Base-by-base conservation (phyloP, 2,888 invertebrate species). In the Protodeltote pygarga region DNA sequence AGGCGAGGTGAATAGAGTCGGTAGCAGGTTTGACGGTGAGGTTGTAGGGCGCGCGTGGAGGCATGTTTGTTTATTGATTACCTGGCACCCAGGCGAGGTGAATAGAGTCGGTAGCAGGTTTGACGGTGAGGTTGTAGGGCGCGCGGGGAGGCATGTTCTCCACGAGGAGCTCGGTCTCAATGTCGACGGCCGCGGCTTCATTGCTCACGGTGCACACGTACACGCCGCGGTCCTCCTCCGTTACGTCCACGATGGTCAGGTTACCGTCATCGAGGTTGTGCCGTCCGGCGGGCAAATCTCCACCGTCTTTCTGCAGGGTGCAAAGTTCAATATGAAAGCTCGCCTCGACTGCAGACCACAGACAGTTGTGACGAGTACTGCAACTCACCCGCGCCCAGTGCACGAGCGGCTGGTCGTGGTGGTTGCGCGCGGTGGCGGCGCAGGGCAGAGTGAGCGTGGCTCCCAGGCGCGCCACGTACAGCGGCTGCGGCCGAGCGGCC, bases 141-240 rank as follows among this genome's bases (percentile, higher is more conserved):
- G 98, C 97, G 73, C 97, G 95, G n/a, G 98, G 97, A 15, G 97
- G 95, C 35, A 96, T 95, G 80, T 96, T 97, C 89, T 97, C 95
- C 31, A 97, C 95, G 83, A 96, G 94, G 48, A 97, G 90, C 89
- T 97, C 97, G 0, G 96, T 94, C 87, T 96, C 96, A 1, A 94
- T 94, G 14, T 94, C 93, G 32, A 97, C 95, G n/a, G 96, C 95
- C 28, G 97, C 97, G 3, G 98, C 98, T 74, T 96, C 97, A 89
- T 98, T 98, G 66, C 95, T 95, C 1, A 97, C 96, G 33, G 95
- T 94, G 81, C 97, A 97, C 79, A 95, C 95, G 84, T 96, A 97
- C 72, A 95, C 93, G 31, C 98, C 98, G 70, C 97, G 95, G 90
- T 98, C 98, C 55, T 95, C 94, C 83, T 97, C 97, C 63, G 95